Evolutionary conservation across 1,140 invertebrate species (phyloP).

Genomic region (Diabrotica undecimpunctata): DNA sequence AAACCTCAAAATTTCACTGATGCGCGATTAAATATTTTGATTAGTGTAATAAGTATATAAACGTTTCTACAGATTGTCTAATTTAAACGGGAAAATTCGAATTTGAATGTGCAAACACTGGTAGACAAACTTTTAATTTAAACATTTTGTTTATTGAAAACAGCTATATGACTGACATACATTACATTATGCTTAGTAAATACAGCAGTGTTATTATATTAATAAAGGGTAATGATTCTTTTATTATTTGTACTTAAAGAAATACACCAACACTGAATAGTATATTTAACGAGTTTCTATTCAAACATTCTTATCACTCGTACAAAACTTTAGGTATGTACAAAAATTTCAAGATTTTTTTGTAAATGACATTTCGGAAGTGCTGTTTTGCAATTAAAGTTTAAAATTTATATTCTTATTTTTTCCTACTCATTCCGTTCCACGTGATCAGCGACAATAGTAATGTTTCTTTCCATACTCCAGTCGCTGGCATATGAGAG

Average conservation of each 20-base stretch:
- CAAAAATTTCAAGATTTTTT: slow-evolving; percentile 12
- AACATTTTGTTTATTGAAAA: slow-evolving; percentile 26
- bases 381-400: slow-evolving; percentile 3
- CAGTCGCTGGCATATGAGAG: too few relatives aligned
- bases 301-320: slow-evolving; percentile 4
- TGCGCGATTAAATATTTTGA: slow-evolving; percentile 4
- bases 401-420: slow-evolving; percentile 5
- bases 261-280: slow-evolving; percentile 26
- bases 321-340: slow-evolving; percentile 13
- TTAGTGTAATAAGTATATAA: slow-evolving; percentile 6
- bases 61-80: slow-evolving; percentile 24
- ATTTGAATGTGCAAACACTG: slow-evolving; percentile 23
- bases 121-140: slow-evolving; percentile 18
- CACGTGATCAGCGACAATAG: background rate
- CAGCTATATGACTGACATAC: slow-evolving; percentile 27
- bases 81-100: slow-evolving; percentile 22
- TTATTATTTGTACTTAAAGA: slow-evolving; percentile 30
- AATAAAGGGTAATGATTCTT: slow-evolving; percentile 23
- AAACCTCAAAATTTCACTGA: slow-evolving; percentile 1
- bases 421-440: background rate
- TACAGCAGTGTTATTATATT: slow-evolving; percentile 30
- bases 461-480: too few relatives aligned
- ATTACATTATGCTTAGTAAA: slow-evolving; percentile 26
- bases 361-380: slow-evolving; percentile 15
- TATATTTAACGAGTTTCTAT: slow-evolving; percentile 17